Evolutionary conservation across 2,888 invertebrate species (phyloP).

Genomic region (Drosophila gaucha): DNA sequence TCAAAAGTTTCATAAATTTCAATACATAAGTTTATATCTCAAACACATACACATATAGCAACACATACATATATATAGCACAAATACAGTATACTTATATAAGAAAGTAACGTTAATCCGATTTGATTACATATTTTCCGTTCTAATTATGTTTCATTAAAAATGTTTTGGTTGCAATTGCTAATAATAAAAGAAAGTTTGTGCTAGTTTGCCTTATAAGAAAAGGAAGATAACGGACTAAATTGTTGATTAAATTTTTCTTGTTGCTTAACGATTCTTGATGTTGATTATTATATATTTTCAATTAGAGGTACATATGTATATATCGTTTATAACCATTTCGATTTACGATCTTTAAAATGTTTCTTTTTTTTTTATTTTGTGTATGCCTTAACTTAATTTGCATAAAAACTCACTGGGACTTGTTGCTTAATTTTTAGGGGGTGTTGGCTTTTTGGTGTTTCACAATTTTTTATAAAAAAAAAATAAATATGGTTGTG

Average conservation of each 20-base stretch:
- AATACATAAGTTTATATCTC: constrained; percentile 32
- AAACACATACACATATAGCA: constrained; percentile 70
- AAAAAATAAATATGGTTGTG: constrained; percentile 37
- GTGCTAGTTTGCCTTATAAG: constrained; percentile 47
- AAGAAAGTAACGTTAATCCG: constrained; percentile 36
- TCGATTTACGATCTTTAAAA: constrained; percentile 45
- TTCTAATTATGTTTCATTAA: constrained; percentile 22
- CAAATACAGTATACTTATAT: constrained; percentile 47
- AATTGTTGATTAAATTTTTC: constrained; percentile 44
- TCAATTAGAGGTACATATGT: constrained; percentile 70
- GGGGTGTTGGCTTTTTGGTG: constrained; percentile 49
- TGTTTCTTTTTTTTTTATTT: too few relatives aligned
- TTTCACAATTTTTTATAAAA: constrained; percentile 35
- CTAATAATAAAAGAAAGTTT: constrained; percentile 25
- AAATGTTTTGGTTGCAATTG: constrained; percentile 30
- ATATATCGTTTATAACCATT: constrained; percentile 41
- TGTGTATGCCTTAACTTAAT: constrained; percentile 52
- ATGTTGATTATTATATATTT: too few relatives aligned
- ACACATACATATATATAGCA: constrained; percentile 58
- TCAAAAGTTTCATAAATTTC: constrained; percentile 30
- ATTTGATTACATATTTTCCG: constrained; percentile 25
- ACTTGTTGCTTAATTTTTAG: constrained; percentile 26
- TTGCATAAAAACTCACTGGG: constrained; percentile 58
- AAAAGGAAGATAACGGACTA: constrained; percentile 51
- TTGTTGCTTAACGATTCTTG: constrained; percentile 20